These are phyloP conservation scores for Erythrocebus patas DNA, from an alignment of 2,113 vertebrate species.

Conservation along the genomic window DNA sequence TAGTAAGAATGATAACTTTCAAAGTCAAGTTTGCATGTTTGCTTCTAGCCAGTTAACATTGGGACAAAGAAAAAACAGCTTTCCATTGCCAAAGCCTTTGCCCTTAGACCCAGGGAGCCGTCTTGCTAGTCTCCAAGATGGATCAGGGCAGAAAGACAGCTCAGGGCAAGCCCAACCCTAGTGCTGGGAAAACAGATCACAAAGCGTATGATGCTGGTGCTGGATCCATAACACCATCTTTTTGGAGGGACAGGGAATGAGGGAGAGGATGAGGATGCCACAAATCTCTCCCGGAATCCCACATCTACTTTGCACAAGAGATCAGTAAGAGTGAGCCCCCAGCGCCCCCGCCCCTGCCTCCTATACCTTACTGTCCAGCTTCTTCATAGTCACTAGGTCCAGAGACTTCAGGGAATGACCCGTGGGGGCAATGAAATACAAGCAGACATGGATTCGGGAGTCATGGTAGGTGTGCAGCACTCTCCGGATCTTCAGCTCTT, in stretches of 20 bases:
- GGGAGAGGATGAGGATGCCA: not conserved
- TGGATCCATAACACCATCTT: not conserved
- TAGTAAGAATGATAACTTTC: not conserved
- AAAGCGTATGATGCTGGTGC: not conserved
- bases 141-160: not conserved
- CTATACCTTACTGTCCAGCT: constrained; percentile 97
- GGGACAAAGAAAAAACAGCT: not conserved
- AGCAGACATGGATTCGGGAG: constrained; percentile 94
- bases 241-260: not conserved
- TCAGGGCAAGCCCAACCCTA: not conserved
- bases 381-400: constrained; percentile 99
- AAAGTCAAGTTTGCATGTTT: not conserved
- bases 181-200: not conserved
- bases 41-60: not conserved
- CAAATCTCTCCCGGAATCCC: not conserved
- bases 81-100: not conserved
- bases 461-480: constrained; percentile 97
- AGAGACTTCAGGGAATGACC: constrained; percentile 98
- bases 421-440: constrained; percentile 98
- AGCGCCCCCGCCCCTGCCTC: not conserved
- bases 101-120: not conserved
- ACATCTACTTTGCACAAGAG: not conserved
- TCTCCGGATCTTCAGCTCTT: constrained; percentile 97
- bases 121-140: not conserved
- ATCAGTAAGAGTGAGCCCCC: not conserved